Conservation (phyloP, 2,888 invertebrate species). For the Parnassius mnemosyne region DNA sequence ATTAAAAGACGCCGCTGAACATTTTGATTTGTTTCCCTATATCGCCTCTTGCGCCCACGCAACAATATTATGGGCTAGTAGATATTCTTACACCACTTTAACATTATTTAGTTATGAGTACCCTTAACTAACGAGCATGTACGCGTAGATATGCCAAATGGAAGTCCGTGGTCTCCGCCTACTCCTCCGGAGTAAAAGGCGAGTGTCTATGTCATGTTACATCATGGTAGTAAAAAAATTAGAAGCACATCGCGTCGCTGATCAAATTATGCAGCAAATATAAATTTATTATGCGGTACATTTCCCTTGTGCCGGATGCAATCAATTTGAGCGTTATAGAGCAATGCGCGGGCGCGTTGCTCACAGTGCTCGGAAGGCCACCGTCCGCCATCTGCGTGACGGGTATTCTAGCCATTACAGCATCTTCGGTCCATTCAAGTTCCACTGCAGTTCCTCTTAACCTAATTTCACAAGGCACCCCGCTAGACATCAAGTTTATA, state of each 20-base stretch:
- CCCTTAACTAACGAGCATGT: too few relatives aligned
- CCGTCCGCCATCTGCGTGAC: constrained; percentile 39
- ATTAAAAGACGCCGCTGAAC: too few relatives aligned
- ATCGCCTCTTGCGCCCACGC: too few relatives aligned
- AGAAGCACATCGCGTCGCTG: constrained; percentile 45
- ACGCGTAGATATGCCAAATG: too few relatives aligned
- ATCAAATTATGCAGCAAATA: constrained; percentile 70
- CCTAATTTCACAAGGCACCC: not conserved
- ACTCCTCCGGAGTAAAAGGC: too few relatives aligned
- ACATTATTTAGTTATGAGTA: too few relatives aligned
- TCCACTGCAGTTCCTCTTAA: not conserved
- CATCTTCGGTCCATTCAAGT: constrained; percentile 4
- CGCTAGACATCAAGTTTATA: not conserved
- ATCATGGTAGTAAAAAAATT: constrained; percentile 5
- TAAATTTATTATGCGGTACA: constrained; percentile 78
- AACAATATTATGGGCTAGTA: too few relatives aligned
- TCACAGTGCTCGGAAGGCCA: constrained; percentile 59
- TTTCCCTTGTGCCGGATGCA: constrained; percentile 78
- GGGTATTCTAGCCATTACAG: constrained; percentile 12
- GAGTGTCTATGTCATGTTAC: too few relatives aligned
- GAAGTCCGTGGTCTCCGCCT: too few relatives aligned
- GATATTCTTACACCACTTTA: too few relatives aligned
- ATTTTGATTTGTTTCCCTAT: too few relatives aligned
- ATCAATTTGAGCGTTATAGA: constrained; percentile 69
- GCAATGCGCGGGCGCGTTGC: constrained; percentile 54